These are phyloP conservation scores for Apamea crenata DNA, from an alignment of 2,888 invertebrate species.

Conservation along the genomic window DNA sequence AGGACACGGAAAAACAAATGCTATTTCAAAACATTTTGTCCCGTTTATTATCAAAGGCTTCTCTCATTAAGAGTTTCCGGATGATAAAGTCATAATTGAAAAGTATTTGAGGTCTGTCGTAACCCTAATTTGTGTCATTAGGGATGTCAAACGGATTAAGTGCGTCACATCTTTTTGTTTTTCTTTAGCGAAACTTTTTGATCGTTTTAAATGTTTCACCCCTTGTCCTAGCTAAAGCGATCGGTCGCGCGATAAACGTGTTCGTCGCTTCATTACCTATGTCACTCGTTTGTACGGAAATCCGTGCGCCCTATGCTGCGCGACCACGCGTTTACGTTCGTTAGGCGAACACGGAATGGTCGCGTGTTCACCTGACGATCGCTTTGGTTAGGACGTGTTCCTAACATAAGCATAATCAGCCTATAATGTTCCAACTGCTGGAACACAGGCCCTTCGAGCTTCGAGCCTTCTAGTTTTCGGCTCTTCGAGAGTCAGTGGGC, in stretches of 20 bases:
- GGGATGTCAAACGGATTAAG: conserved; percentile 54
- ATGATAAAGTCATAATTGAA: conserved; percentile 66
- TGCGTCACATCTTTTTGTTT: conserved; percentile 39
- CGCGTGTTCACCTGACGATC: too few relatives aligned
- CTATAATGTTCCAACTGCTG: not conserved
- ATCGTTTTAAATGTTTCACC: not conserved
- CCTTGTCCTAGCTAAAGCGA: not conserved
- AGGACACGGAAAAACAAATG: conserved; percentile 33
- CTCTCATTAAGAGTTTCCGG: conserved; percentile 47
- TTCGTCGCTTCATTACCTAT: not conserved
- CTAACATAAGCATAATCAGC: not conserved
- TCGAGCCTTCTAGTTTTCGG: too few relatives aligned
- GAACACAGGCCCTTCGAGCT: not conserved
- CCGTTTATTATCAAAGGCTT: conserved; percentile 42
- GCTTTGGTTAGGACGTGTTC: not conserved
- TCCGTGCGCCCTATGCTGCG: not conserved
- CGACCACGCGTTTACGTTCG: not conserved
- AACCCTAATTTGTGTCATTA: conserved; percentile 66
- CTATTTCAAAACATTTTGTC: conserved; percentile 33
- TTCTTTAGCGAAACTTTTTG: not conserved
- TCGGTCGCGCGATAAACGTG: too few relatives aligned
- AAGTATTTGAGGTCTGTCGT: conserved; percentile 61
- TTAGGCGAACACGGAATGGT: too few relatives aligned
- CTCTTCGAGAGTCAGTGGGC: not conserved
- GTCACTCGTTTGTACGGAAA: not conserved